Conservation (phyloP, 1,140 invertebrate genomes). For the Idris sp. region DNA sequence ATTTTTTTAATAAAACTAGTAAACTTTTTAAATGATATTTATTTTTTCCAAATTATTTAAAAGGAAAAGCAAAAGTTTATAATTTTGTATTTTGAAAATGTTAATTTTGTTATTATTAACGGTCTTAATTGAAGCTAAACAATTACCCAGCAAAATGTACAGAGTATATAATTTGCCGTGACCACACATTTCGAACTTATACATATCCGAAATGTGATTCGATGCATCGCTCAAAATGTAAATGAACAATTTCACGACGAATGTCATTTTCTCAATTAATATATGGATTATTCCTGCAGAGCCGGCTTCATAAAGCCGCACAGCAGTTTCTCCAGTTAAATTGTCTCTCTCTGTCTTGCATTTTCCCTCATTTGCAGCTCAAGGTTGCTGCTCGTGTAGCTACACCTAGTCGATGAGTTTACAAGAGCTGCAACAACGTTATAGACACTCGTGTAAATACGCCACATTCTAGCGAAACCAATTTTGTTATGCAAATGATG, state of each 20-base stretch:
- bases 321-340: slow-evolving; percentile 25
- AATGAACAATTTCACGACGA: slow-evolving; percentile 29
- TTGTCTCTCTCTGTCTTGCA: slow-evolving; percentile 10
- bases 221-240: slow-evolving; percentile 34
- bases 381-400: slow-evolving; percentile 37
- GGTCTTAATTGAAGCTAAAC: too few species aligned
- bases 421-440: slow-evolving; percentile 49
- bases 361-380: slow-evolving; percentile 33
- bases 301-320: slow-evolving; percentile 15
- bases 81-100: too few species aligned
- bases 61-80: too few species aligned
- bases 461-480: slow-evolving; percentile 2
- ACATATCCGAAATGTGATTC: slow-evolving; percentile 6
- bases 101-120: too few species aligned
- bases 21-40: too few species aligned
- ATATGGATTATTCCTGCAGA: slow-evolving; percentile 51
- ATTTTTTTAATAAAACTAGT: too few species aligned
- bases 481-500: slow-evolving; percentile 26
- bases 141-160: too few species aligned
- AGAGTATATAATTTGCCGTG: too few species aligned
- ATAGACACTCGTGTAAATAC: slow-evolving; percentile 18
- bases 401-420: slow-evolving; percentile 47
- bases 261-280: slow-evolving; percentile 47
- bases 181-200: too few species aligned
- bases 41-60: too few species aligned